phyloP scores from a whole-genome alignment of 64 coral and sea anemone species.

The Orbicella faveolata region DNA sequence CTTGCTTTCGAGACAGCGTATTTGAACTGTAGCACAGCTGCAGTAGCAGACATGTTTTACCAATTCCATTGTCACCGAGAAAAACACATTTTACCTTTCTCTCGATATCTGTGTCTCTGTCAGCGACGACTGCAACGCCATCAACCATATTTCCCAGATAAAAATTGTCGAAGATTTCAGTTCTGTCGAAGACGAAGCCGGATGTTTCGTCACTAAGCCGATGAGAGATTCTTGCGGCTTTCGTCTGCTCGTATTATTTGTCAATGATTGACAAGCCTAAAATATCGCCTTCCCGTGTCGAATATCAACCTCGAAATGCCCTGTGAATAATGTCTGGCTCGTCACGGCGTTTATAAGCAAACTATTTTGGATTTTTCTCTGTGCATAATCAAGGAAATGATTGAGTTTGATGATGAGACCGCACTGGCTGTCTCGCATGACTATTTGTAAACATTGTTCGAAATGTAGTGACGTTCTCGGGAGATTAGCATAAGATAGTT shows the following conservation, averaged over 20 bases:
- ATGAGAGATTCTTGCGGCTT: not conserved
- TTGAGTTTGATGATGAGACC: not conserved
- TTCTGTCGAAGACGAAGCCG: not conserved
- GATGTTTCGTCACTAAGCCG: conserved; percentile 8
- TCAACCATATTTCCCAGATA: conserved; percentile 68
- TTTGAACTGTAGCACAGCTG: conserved; percentile 90
- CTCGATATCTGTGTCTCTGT: conserved; percentile 80
- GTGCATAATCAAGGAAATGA: not conserved
- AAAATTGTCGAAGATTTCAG: not conserved
- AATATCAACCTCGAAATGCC: not conserved
- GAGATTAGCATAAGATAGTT: not conserved
- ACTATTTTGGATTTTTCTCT: conserved; percentile 3
- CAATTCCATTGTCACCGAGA: conserved; percentile 72
- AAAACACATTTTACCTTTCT: conserved; percentile 72
- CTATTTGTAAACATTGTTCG: conserved; percentile 34
- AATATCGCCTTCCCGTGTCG: not conserved
- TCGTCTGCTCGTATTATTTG: not conserved
- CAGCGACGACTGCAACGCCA: conserved; percentile 60
- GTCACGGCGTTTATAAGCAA: not conserved
- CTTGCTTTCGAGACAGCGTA: conserved; percentile 76
- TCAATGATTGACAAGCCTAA: conserved; percentile 1
- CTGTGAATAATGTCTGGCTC: not conserved
- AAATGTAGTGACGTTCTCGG: conserved; percentile 27
- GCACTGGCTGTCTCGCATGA: not conserved
- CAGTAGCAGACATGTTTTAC: conserved; percentile 86